These are phyloP conservation scores for Amblyteles armatorius DNA, from an alignment of 2,888 invertebrate species.

Conservation along the genomic window DNA sequence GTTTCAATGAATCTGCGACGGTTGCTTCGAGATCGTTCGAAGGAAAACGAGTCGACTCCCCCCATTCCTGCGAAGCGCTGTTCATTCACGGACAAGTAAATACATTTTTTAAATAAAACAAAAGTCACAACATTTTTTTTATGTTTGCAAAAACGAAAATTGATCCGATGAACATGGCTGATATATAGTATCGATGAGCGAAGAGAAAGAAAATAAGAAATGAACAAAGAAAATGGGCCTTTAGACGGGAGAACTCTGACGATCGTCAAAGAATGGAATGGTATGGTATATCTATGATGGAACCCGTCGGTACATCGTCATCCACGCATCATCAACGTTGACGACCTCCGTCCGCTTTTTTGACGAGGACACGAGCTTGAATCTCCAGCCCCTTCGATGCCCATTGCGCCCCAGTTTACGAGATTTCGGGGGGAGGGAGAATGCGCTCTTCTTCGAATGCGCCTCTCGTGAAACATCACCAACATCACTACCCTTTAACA, in stretches of 20 bases:
- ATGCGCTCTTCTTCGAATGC: slow-evolving; percentile 67
- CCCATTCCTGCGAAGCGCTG: neutral
- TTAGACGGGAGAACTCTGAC: slow-evolving; percentile 47
- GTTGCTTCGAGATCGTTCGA: slow-evolving; percentile 42
- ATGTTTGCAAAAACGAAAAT: neutral
- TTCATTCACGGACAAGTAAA: neutral
- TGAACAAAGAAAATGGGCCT: slow-evolving; percentile 43
- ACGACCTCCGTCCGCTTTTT: slow-evolving; percentile 82
- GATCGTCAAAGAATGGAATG: slow-evolving; percentile 50
- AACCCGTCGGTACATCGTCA: slow-evolving; percentile 82
- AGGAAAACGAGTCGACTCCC: neutral
- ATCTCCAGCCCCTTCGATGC: slow-evolving; percentile 67
- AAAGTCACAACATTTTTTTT: neutral
- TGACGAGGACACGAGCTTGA: slow-evolving; percentile 69
- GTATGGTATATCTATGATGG: slow-evolving; percentile 74
- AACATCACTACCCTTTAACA: slow-evolving; percentile 24
- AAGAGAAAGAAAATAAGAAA: slow-evolving; percentile 37
- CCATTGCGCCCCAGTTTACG: slow-evolving; percentile 79
- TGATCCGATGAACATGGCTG: neutral
- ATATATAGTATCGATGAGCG: slow-evolving; percentile 52
- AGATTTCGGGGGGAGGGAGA: slow-evolving; percentile 71
- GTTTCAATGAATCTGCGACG: slow-evolving; percentile 36
- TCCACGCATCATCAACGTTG: slow-evolving; percentile 84
- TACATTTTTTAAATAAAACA: neutral
- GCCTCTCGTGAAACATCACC: slow-evolving; percentile 20